These are phyloP conservation scores for Galendromus occidentalis DNA, from an alignment of 1,140 invertebrate species.

Conservation along the genomic window DNA sequence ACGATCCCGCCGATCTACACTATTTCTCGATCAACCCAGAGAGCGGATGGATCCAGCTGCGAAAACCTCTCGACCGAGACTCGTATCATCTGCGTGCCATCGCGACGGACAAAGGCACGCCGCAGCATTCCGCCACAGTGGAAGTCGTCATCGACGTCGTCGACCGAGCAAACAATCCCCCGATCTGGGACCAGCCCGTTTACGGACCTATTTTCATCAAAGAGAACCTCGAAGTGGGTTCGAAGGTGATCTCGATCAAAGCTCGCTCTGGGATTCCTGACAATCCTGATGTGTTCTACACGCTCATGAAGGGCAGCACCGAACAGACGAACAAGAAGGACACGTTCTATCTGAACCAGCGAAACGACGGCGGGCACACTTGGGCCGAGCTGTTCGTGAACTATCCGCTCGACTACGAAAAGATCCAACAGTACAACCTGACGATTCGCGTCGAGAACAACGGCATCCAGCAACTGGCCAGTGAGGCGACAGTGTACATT, in stretches of 20 bases:
- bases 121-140: constrained; percentile 70
- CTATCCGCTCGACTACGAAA: constrained; percentile 81
- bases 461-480: constrained; percentile 77
- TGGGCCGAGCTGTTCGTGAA: constrained; percentile 79
- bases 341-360: constrained; percentile 81
- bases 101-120: constrained; percentile 70
- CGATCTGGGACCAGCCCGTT: constrained; percentile 72
- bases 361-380: constrained; percentile 57
- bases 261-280: constrained; percentile 83
- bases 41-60: constrained; percentile 82
- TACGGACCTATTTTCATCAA: constrained; percentile 87
- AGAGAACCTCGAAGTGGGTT: constrained; percentile 94
- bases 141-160: constrained; percentile 91
- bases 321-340: constrained; percentile 87
- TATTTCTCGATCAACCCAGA: constrained; percentile 89
- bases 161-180: constrained; percentile 91
- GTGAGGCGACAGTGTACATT: constrained; percentile 78
- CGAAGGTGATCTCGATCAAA: constrained; percentile 84
- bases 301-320: constrained; percentile 75
- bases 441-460: constrained; percentile 93
- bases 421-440: constrained; percentile 82
- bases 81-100: constrained; percentile 78
- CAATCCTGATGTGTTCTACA: constrained; percentile 83
- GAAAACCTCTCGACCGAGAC: constrained; percentile 80
- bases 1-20: constrained; percentile 60